Evolutionary conservation across 2,797 vertebrate genomes (phyloP), one percentile per base, ranked within the genome.

Genomic region (Fundulus diaphanus): DNA sequence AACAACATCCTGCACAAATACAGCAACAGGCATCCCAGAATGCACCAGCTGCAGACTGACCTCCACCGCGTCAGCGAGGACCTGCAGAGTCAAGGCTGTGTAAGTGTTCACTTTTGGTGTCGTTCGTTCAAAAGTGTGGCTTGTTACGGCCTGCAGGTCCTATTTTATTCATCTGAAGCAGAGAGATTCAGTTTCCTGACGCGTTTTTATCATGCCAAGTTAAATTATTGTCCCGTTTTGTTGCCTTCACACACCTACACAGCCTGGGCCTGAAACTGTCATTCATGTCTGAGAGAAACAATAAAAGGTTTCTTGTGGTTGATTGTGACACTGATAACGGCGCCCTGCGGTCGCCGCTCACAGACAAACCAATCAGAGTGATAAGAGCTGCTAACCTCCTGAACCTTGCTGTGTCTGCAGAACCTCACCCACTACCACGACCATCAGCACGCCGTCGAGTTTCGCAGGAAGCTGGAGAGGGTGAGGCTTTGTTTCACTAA

Each of bases 1-100:
- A 67, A 86, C 78, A 92, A 94, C 20, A 90, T 96, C 72, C 92
- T 97, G 59, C 52, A 0, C 13, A 84, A 72, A 52, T 48, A 22
- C 0, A 37, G 74, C 44, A 40, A 71, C 68, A 0, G 40, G 2
- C 83, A 89, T 1, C 49, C 69, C 40, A 81, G 12, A 8, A 82
- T 91, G 76, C 75, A 80, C 46, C 75, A 68, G 16, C 86, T 94
- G 88, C 86, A 73, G 77, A 73, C 5, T 0, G 85, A 89, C 88
- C 85, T 94, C 3, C 18, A 13, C 52, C 87, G 89, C 0, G 77
- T 92, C 82, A 92, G 90, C 73, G 24, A 77, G 7, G 92, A 94
- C 81, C 89, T 94, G 79, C 35, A 89, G 76, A 6, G 11, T 0
- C 83, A 85, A 0, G 90, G 90, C 75, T 93, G 92, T n/a, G 93